These are phyloP conservation scores for Choreutis nemorana DNA, from an alignment of 2,888 invertebrate genomes.

Conservation along the genomic window DNA sequence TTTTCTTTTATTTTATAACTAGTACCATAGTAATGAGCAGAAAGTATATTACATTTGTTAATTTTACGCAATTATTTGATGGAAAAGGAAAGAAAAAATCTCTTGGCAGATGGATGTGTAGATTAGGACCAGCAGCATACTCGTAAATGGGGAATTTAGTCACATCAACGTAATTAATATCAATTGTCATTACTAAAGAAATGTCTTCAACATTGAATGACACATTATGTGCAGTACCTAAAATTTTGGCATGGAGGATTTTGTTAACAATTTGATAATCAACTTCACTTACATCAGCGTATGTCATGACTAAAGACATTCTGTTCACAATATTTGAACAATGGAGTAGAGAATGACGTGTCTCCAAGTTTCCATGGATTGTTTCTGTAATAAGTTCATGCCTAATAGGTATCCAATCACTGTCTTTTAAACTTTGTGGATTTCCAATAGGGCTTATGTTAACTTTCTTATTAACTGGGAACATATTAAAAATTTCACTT, in stretches of 20 bases:
- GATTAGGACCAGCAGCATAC: constrained; percentile 68
- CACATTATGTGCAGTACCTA: constrained; percentile 20
- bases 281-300: constrained; percentile 23
- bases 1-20: constrained; percentile 47
- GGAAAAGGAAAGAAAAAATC: constrained; percentile 80
- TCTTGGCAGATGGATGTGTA: constrained; percentile 71
- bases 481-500: constrained; percentile 21
- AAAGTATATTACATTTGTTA: constrained; percentile 8
- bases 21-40: constrained; percentile 10
- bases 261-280: constrained; percentile 20
- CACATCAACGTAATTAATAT: constrained; percentile 40
- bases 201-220: constrained; percentile 29
- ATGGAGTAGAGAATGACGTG: constrained; percentile 23
- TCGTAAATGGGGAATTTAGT: constrained; percentile 29
- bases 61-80: constrained; percentile 20
- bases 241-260: constrained; percentile 26
- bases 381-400: constrained; percentile 11
- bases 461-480: constrained; percentile 20
- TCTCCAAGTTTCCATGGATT: constrained; percentile 27
- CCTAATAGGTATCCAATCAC: constrained; percentile 30
- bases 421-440: constrained; percentile 27
- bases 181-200: constrained; percentile 34
- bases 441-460: constrained; percentile 41
- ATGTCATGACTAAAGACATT: constrained; percentile 29
- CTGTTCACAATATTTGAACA: constrained; percentile 39